Evolutionary conservation across 2,797 vertebrate species (phyloP), one percentile per base, ranked within the genome.

Genomic region (Ctenopoma multispine): DNA sequence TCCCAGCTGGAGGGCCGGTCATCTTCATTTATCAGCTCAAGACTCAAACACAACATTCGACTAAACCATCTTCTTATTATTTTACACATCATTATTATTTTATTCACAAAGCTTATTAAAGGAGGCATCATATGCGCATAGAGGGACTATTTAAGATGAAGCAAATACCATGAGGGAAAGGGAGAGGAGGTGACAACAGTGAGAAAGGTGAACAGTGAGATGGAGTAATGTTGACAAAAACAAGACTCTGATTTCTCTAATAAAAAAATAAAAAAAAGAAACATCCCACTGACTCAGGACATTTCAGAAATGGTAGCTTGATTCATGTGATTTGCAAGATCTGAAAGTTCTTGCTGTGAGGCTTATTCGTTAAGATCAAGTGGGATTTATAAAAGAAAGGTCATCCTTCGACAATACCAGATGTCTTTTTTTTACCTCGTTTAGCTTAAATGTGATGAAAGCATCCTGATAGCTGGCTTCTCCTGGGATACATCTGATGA

Each of bases 91-190:
- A 74, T 88, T 21, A 82, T 66, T 67, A 80, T 74, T 84, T 82
- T 7, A 89, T 74, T 63, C 51, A 61, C 11, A 69, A 68, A 71
- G 54, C 34, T 36, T 59, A 69, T 67, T 70, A 70, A 46, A 68
- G 61, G 50, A 68, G 27, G 51, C 76, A 82, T 87, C 53, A 81
- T 79, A 78, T 86, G 87, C 87, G 81, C 54, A 83, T 63, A 65
- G 50, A 66, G 15, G 44, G 55, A 67, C 50, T 69, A 69, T 82
- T 69, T 58, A 75, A 85, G 66, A 72, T 2, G 7, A 80, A 72
- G 81, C 38, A 49, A 87, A 79, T 29, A 44, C 23, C 4, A 8
- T 55, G 43, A 70, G 80, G 40, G 63, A 55, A 38, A 72, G 31
- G 50, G 40, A 69, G 27, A 40, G 41, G 38, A 24, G 50, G 36